Base-by-base conservation (phyloP, 1,140 invertebrate species). In the Microplitis demolitor region DNA sequence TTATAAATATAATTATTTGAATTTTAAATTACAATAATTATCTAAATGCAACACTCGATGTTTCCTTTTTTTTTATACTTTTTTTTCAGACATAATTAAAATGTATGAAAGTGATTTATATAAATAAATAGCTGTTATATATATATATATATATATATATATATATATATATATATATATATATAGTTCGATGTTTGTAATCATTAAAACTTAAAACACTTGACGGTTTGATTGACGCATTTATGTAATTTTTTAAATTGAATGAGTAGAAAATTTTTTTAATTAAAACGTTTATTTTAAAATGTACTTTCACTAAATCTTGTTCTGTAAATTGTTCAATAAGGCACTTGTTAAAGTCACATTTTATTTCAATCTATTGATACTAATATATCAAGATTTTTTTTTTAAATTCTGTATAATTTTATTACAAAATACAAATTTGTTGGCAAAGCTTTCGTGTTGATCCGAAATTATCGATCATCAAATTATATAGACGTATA, bases 11-110 rank as follows among this genome's bases (percentile, higher is more conserved):
- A 39, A 69, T 45, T 6, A 45, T 45, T 45, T 45, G 2, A 6
- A 45, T 45, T 45, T 11, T 9, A 9, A 45, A 45, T 45, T 45
- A 54, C 14, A 51, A 37, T 71, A 69, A 73, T 73, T 69, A 61
- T 58, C 39, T 78, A 78, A 78, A 76, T 78, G 77, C 77, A 74
- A 69, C 69, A 71, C 9, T 76, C 70, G 61, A 77, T 66, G 68
- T 73, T 63, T 69, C 37, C 37, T 54, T 9, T 11, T 68, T 16
- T 16, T 45, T 45, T 45, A 39, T 6, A 45, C 39, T 45, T 45
- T 24, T 24, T 24, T 24, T 24, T 24, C 24, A 24, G 24, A 24
- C 24, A 24, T 24, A 24, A 14, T 33, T 33, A 61, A 24, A 31
- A 61, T 13, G 16, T 6, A 58, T 14, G 16, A 61, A 61, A 45